These are phyloP conservation scores for Lutjanus argentimaculatus DNA, from an alignment of 2,797 vertebrate genomes.

Conservation along the genomic window DNA sequence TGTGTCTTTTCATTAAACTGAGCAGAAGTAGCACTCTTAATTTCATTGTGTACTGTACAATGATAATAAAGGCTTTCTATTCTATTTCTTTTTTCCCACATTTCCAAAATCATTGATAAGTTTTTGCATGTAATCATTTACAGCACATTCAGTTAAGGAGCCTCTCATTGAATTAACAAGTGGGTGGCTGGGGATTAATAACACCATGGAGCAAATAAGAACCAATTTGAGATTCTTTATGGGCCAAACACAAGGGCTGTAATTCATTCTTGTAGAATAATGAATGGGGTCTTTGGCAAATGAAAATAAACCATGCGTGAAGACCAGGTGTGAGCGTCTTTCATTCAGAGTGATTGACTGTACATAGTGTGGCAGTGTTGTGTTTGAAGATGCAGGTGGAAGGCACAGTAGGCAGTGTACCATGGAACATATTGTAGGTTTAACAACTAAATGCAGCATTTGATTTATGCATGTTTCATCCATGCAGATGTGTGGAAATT, in stretches of 20 bases:
- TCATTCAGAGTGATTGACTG: conserved; percentile 48
- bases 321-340: conserved; percentile 61
- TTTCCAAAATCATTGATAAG: not conserved
- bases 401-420: conserved; percentile 10
- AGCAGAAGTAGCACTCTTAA: too few species aligned
- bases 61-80: too few species aligned
- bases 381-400: conserved; percentile 63
- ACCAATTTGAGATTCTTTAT: conserved; percentile 52
- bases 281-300: conserved; percentile 61
- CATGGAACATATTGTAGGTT: conserved; percentile 13
- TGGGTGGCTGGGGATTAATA: conserved; percentile 52
- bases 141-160: conserved; percentile 37
- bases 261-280: conserved; percentile 50
- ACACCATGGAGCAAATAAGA: conserved; percentile 51
- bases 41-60: too few species aligned
- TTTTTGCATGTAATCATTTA: conserved; percentile 1
- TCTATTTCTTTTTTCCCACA: not conserved
- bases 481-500: conserved; percentile 22
- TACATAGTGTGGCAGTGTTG: conserved; percentile 33
- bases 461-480: conserved; percentile 11
- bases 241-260: conserved; percentile 28
- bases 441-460: conserved; percentile 32
- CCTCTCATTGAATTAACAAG: conserved; percentile 33
- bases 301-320: conserved; percentile 54
- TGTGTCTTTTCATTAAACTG: not conserved